phyloP scores from a whole-genome alignment of 2,113 vertebrate species.

The Setophaga coronata region DNA sequence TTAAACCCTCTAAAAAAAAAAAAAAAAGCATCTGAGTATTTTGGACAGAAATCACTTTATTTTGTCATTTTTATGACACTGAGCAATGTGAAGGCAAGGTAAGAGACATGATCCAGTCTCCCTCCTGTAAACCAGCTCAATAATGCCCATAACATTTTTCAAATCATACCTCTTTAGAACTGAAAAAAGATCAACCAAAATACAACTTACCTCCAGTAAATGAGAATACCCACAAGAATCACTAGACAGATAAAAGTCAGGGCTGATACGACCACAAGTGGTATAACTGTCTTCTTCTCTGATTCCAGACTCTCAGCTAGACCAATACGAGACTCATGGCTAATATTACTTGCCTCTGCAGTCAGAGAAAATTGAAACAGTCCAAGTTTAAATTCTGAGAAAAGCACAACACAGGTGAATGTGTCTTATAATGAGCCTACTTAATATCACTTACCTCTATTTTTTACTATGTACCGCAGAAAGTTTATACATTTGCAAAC shows the following conservation, averaged over 20 bases:
- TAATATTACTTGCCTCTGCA: constrained; percentile 97
- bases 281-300: constrained; percentile 88
- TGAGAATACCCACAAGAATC: constrained; percentile 90
- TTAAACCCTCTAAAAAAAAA: not conserved
- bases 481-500: constrained; percentile 64
- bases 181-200: not conserved
- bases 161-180: constrained; percentile 32
- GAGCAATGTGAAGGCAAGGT: not conserved
- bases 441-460: constrained; percentile 69
- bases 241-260: constrained; percentile 91
- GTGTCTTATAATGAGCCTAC: constrained; percentile 53
- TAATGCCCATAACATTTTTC: not conserved
- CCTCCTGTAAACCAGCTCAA: not conserved
- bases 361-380: constrained; percentile 77
- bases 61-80: not conserved
- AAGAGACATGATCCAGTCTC: not conserved
- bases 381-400: constrained; percentile 71
- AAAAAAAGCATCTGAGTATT: not conserved
- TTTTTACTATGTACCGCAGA: constrained; percentile 29
- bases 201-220: constrained; percentile 94
- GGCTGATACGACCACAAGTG: constrained; percentile 92
- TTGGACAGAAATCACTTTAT: not conserved
- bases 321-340: constrained; percentile 93
- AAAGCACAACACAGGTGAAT: constrained; percentile 34
- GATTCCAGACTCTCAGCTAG: constrained; percentile 83